A percentile compares a stretch with the other conserved stretches of the same genome.
Evolutionary conservation across 2,797 vertebrate genomes (phyloP).

Genomic region (Hypotaenidia philippensis): DNA sequence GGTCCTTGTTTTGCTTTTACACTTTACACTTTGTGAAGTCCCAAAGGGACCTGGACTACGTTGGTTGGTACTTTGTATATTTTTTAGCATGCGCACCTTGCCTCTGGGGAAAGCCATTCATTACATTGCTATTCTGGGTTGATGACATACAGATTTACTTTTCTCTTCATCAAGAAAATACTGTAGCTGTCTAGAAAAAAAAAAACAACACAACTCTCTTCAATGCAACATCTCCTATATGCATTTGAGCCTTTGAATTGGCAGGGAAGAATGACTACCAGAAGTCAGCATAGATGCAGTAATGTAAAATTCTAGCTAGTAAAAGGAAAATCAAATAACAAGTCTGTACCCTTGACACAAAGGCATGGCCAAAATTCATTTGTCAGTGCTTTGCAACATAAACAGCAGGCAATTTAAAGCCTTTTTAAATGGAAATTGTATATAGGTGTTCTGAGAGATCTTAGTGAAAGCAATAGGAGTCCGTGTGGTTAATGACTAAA

Average conservation of each 20-base stretch:
- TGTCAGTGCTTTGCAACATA: background rate
- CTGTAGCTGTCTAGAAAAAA: background rate
- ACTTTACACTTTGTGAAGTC: background rate
- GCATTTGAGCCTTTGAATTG: background rate
- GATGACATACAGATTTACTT: slow-evolving; percentile 65
- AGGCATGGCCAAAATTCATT: background rate
- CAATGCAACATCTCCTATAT: background rate
- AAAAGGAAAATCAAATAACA: background rate
- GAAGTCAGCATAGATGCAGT: background rate
- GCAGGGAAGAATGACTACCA: background rate
- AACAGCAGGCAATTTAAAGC: background rate
- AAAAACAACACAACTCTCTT: background rate
- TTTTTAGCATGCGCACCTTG: slow-evolving; percentile 18
- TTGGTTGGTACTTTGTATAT: slow-evolving; percentile 46
- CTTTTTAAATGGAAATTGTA: background rate
- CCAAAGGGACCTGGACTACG: background rate
- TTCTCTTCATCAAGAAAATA: slow-evolving; percentile 54
- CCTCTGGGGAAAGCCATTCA: slow-evolving; percentile 31
- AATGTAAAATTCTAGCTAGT: background rate
- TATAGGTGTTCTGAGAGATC: background rate
- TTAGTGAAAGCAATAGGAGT: background rate
- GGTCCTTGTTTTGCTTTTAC: slow-evolving; percentile 20
- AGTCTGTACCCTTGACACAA: background rate
- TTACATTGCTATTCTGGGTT: slow-evolving; percentile 43
- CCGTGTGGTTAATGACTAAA: background rate